These are phyloP conservation scores for Petromus typicus DNA, from an alignment of 2,113 vertebrate species.

Conservation along the genomic window DNA sequence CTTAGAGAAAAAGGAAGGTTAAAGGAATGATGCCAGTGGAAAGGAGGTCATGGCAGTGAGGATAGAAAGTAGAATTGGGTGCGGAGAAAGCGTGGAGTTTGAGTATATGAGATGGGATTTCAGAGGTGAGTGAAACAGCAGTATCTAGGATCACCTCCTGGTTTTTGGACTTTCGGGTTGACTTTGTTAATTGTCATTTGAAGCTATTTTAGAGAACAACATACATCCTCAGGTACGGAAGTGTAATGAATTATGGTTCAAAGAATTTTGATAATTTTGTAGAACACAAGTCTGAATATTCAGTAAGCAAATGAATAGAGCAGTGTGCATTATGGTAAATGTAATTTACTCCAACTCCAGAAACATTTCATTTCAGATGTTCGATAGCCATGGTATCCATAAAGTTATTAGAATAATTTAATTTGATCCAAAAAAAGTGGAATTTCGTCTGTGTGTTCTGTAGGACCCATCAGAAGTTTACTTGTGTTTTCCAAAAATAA, in stretches of 20 bases:
- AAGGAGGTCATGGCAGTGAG: not conserved
- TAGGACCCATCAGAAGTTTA: not conserved
- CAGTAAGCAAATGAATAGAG: not conserved
- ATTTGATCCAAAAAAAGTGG: not conserved
- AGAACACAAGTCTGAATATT: not conserved
- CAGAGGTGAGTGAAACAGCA: not conserved
- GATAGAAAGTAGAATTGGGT: not conserved
- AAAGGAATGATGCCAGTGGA: not conserved
- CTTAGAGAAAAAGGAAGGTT: not conserved
- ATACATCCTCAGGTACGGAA: not conserved
- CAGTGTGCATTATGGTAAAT: not conserved
- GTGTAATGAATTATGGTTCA: not conserved
- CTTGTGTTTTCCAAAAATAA: not conserved
- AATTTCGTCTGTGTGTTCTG: not conserved
- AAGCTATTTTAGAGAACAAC: not conserved
- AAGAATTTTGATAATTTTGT: not conserved
- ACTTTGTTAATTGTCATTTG: not conserved
- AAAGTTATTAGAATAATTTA: not conserved
- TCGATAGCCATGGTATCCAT: not conserved
- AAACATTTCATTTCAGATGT: not conserved
- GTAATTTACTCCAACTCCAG: not conserved
- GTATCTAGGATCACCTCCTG: not conserved
- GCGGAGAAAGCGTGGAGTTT: too few species aligned
- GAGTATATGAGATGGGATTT: too few species aligned
- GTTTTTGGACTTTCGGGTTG: not conserved